Evolutionary conservation across 1,140 invertebrate genomes (phyloP).

Genomic region (Drosophila bifasciata): DNA sequence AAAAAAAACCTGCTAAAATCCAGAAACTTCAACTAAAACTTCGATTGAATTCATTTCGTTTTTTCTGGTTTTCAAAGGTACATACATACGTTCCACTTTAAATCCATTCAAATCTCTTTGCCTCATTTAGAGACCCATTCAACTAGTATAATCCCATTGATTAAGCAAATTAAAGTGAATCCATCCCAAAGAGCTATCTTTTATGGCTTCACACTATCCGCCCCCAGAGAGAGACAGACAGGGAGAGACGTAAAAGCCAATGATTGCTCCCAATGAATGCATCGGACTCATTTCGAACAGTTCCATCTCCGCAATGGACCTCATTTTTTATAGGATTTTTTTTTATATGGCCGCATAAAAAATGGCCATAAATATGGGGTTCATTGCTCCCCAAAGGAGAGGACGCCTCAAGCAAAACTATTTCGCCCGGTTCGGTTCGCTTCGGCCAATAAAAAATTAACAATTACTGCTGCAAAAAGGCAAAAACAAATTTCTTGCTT

Average conservation of each 20-base stretch:
- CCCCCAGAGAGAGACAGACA: too few relatives aligned
- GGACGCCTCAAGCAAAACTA: neutral
- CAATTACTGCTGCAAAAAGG: conserved; percentile 49
- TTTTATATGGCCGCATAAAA: conserved; percentile 26
- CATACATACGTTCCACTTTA: too few relatives aligned
- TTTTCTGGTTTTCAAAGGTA: too few relatives aligned
- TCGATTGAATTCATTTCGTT: too few relatives aligned
- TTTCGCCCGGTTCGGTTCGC: neutral
- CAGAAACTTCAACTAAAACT: too few relatives aligned
- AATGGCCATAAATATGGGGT: conserved; percentile 48
- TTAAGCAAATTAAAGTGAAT: neutral
- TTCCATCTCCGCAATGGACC: conserved; percentile 26
- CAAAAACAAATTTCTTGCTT: conserved; percentile 26
- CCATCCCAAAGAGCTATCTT: conserved; percentile 13
- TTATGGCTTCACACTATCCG: conserved; percentile 4
- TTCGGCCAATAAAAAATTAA: conserved; percentile 63
- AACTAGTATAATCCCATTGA: neutral
- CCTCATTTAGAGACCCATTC: neutral
- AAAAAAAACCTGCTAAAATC: too few relatives aligned
- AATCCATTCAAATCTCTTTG: too few relatives aligned
- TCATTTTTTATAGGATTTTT: conserved; percentile 15
- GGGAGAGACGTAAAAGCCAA: conserved; percentile 28
- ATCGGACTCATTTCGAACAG: conserved; percentile 9
- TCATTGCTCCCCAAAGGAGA: conserved; percentile 39
- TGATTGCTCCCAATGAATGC: conserved; percentile 17